A percentile compares a stretch with the other conserved stretches of the same genome.
phyloP scores from a whole-genome alignment of 2,888 invertebrate genomes.

The Icerya purchasi region DNA sequence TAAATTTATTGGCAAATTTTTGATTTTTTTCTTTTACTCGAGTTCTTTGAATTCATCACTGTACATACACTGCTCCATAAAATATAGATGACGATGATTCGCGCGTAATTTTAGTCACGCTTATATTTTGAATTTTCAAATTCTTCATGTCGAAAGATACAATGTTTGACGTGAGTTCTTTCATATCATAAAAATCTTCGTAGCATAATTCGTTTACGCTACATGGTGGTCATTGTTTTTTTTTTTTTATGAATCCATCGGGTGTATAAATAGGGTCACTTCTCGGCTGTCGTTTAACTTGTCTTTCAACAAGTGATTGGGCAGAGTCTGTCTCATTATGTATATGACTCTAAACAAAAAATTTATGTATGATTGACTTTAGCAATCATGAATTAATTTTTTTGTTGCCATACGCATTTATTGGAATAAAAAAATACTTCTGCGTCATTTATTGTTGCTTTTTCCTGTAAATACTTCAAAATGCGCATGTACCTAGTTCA shows the following conservation, averaged over 20 bases:
- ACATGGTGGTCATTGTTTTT: constrained; percentile 19
- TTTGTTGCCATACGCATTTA: constrained; percentile 18
- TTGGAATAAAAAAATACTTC: constrained; percentile 15
- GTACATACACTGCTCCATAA: not conserved
- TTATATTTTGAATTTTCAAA: constrained; percentile 9
- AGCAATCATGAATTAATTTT: constrained; percentile 17
- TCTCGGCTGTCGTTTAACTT: constrained; percentile 15
- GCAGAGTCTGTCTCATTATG: constrained; percentile 18
- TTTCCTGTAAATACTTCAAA: constrained; percentile 5
- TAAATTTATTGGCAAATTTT: too few relatives aligned
- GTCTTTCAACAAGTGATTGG: constrained; percentile 17
- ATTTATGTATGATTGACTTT: constrained; percentile 17
- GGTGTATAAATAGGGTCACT: constrained; percentile 16
- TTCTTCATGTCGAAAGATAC: too few relatives aligned
- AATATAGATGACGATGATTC: not conserved
- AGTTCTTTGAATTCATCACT: not conserved
- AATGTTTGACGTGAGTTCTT: constrained; percentile 15
- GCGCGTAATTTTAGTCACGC: constrained; percentile 11
- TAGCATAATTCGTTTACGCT: constrained; percentile 18
- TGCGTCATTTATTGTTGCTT: not conserved
- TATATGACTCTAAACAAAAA: constrained; percentile 17
- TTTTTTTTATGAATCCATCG: constrained; percentile 18
- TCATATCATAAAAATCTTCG: constrained; percentile 19
- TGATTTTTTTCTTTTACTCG: not conserved
- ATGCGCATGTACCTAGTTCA: not conserved